Evolutionary conservation across 2,113 vertebrate genomes (phyloP).

Genomic region (Phoenicopterus ruber): DNA sequence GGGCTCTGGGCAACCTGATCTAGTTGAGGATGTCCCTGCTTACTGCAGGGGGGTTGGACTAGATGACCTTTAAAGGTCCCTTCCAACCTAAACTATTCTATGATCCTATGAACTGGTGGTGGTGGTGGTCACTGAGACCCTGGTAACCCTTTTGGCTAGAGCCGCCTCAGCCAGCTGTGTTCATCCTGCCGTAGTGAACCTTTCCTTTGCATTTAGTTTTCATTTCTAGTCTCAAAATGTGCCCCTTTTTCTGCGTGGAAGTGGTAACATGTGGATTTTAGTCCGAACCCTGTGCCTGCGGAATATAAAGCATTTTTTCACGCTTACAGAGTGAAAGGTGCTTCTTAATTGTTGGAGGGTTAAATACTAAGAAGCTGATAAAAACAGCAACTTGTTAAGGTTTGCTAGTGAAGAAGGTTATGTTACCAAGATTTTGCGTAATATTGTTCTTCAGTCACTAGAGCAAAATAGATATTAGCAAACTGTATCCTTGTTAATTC

Average conservation of each 20-base stretch:
- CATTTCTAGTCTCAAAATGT: neutral
- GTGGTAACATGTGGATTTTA: neutral
- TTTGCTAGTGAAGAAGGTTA: neutral
- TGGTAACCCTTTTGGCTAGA: neutral
- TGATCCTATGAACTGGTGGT: neutral
- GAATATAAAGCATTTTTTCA: fast-evolving
- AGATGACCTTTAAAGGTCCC: too few species aligned
- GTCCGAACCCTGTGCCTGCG: neutral
- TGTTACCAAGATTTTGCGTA: neutral
- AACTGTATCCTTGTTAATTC: neutral
- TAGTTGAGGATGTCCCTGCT: too few species aligned
- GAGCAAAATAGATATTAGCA: neutral
- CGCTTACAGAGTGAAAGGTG: neutral
- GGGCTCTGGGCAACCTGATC: too few species aligned
- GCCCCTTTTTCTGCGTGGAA: fast-evolving
- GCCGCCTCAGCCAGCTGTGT: neutral
- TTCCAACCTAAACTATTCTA: too few species aligned
- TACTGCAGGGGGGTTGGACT: too few species aligned
- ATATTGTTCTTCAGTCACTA: neutral
- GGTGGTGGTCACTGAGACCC: neutral
- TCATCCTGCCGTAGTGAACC: neutral
- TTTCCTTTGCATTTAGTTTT: neutral
- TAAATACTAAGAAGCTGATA: neutral
- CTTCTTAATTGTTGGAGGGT: neutral
- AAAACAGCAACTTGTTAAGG: neutral